Evolutionary conservation across 92 coral and sea anemone species (phyloP).

Genomic region (Paramuricea clavata): DNA sequence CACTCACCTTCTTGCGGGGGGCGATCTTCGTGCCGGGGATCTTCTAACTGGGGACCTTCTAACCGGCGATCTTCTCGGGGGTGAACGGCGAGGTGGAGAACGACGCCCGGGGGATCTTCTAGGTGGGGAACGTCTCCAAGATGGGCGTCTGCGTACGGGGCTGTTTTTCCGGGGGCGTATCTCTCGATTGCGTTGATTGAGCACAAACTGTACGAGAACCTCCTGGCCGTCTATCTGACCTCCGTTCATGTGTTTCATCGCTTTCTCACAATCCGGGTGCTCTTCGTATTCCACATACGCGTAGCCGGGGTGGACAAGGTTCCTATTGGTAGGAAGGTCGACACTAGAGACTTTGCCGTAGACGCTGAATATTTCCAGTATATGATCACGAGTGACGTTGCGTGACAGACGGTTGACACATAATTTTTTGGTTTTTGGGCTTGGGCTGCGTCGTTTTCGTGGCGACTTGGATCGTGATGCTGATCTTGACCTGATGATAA

Average conservation of each 20-base stretch:
- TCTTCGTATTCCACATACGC: slow-evolving; percentile 95
- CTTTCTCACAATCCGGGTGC: slow-evolving; percentile 84
- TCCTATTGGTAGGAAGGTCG: slow-evolving; percentile 93
- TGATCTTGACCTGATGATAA: slow-evolving; percentile 51
- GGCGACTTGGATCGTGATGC: slow-evolving; percentile 86
- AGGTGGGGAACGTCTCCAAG: slow-evolving; percentile 97
- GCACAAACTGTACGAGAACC: slow-evolving; percentile 84
- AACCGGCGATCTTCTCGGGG: slow-evolving; percentile 17
- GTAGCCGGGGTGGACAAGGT: slow-evolving; percentile 87
- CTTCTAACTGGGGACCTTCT: not conserved
- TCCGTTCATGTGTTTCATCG: slow-evolving; percentile 98
- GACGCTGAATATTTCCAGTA: slow-evolving; percentile 92
- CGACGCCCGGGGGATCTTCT: slow-evolving; percentile 59
- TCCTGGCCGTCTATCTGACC: slow-evolving; percentile 99
- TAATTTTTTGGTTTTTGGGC: slow-evolving; percentile 89
- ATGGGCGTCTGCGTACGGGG: slow-evolving; percentile 81
- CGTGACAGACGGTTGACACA: slow-evolving; percentile 90
- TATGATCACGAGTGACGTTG: slow-evolving; percentile 95
- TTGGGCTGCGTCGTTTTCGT: slow-evolving; percentile 92
- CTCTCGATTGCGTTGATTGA: slow-evolving; percentile 88
- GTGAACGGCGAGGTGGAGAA: slow-evolving; percentile 3
- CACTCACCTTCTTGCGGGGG: not conserved
- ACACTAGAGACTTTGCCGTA: slow-evolving; percentile 93
- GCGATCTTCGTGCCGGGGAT: slow-evolving; percentile 1
- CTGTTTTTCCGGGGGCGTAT: slow-evolving; percentile 86